Conservation (phyloP, 2,888 invertebrate genomes). For the Syritta pipiens region DNA sequence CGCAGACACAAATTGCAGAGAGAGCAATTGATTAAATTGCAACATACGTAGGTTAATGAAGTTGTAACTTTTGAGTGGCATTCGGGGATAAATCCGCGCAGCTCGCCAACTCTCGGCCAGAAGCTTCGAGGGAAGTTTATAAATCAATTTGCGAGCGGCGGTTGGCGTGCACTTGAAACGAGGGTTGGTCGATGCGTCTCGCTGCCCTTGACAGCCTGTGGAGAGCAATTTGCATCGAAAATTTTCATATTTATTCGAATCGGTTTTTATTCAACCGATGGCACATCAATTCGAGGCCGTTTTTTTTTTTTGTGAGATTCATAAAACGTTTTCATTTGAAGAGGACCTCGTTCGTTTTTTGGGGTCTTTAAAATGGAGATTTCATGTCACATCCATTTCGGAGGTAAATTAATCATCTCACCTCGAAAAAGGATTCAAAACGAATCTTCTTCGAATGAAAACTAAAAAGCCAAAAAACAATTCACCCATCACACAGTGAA, state of each 20-base stretch:
- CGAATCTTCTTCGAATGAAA: not conserved
- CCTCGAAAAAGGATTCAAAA: not conserved
- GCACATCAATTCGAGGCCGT: not conserved
- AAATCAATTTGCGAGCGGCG: constrained; percentile 31
- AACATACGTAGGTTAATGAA: constrained; percentile 35
- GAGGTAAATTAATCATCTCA: not conserved
- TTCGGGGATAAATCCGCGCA: constrained; percentile 7
- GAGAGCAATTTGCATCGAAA: not conserved
- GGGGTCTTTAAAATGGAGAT: not conserved
- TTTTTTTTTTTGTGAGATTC: not conserved
- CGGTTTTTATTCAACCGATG: not conserved
- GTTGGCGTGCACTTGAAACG: constrained; percentile 1
- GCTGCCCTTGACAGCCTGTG: not conserved
- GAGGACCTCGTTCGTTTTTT: too few relatives aligned
- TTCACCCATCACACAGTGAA: not conserved
- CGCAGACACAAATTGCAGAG: not conserved
- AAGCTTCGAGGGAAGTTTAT: constrained; percentile 17
- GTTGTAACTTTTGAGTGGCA: constrained; percentile 42
- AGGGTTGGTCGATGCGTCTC: not conserved
- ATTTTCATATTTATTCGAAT: constrained; percentile 12
- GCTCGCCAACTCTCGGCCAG: not conserved
- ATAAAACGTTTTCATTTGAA: not conserved
- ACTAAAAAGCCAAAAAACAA: not conserved
- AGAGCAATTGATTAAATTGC: constrained; percentile 36
- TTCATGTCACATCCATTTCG: not conserved